A percentile compares a stretch with the other conserved stretches of the same genome.
These are phyloP conservation scores for Drosophila seguyi DNA, from an alignment of 1,140 invertebrate genomes.

Conservation along the genomic window DNA sequence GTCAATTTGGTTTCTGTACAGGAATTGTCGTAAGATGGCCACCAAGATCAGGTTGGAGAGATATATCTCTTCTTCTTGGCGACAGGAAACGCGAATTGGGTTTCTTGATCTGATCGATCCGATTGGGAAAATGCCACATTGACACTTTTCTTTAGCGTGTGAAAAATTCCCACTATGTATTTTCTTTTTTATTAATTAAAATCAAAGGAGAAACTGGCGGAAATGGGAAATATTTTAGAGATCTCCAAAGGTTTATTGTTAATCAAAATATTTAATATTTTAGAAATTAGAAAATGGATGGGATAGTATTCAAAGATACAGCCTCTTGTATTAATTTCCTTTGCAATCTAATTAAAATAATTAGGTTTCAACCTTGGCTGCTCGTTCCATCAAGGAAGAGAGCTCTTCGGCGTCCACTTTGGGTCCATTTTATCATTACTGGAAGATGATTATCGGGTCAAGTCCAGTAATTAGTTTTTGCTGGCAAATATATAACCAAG, in stretches of 20 bases:
- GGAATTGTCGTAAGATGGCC: constrained; percentile 69
- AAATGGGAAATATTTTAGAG: constrained; percentile 3
- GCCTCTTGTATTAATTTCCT: too few species aligned
- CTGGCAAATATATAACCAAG: constrained; percentile 74
- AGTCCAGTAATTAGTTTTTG: constrained; percentile 74
- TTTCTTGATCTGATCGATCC: constrained; percentile 52
- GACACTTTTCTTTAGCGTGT: constrained; percentile 45
- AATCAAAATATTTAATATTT: constrained; percentile 28
- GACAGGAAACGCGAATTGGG: constrained; percentile 52
- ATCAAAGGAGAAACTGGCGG: not conserved
- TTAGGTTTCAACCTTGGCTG: constrained; percentile 4
- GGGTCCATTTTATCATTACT: constrained; percentile 56
- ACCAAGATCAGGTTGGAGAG: constrained; percentile 47
- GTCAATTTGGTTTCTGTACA: constrained; percentile 62
- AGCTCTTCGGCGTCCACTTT: not conserved
- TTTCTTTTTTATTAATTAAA: constrained; percentile 41
- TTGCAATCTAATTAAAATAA: constrained; percentile 17
- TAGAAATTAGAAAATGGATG: not conserved
- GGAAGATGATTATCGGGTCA: constrained; percentile 68
- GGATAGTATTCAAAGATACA: not conserved
- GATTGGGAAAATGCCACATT: constrained; percentile 55
- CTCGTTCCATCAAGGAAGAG: constrained; percentile 8
- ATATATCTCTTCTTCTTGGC: not conserved
- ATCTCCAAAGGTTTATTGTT: not conserved
- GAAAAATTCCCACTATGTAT: constrained; percentile 21